Base-by-base conservation (phyloP, 2,888 invertebrate species). In the Phlogophora meticulosa region DNA sequence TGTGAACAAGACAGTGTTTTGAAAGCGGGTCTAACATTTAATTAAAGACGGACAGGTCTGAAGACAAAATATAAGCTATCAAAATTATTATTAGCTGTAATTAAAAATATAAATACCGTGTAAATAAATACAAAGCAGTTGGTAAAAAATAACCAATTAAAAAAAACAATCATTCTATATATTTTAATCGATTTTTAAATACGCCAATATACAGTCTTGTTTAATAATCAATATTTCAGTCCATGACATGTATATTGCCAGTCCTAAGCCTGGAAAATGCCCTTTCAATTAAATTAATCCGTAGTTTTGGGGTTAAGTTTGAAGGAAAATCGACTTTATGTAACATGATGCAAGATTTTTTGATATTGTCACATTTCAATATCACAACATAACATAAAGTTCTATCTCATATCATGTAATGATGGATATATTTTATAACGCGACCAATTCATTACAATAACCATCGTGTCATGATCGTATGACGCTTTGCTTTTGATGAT, bases 141-240 rank as follows among this genome's bases (percentile, higher is more conserved):
- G n/a, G n/a, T n/a, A n/a, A n/a, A n/a, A n/a, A n/a, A n/a, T n/a
- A n/a, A n/a, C n/a, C n/a, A n/a, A n/a, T n/a, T n/a, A n/a, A n/a
- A n/a, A n/a, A n/a, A n/a, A n/a, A n/a, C n/a, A n/a, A n/a, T n/a
- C n/a, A n/a, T n/a, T n/a, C n/a, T n/a, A n/a, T n/a, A n/a, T n/a
- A n/a, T n/a, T n/a, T n/a, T n/a, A 40, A 40, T n/a, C 15, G 40
- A 40, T 40, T 40, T 40, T 40, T 40, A 40, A 40, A 40, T 40
- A 40, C 40, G 40, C 40, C 40, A 40, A 40, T n/a, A 40, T n/a
- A 40, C n/a, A n/a, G 40, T 40, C 40, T 15, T 15, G 15, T 15
- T 40, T 7, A 40, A 40, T 40, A n/a, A 40, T 40, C 40, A 40
- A 40, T 40, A 40, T n/a, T n/a, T 15, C 40, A 40, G n/a, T 40